These are phyloP conservation scores for Todus mexicanus DNA, from an alignment of 2,797 vertebrate genomes.

Conservation along the genomic window DNA sequence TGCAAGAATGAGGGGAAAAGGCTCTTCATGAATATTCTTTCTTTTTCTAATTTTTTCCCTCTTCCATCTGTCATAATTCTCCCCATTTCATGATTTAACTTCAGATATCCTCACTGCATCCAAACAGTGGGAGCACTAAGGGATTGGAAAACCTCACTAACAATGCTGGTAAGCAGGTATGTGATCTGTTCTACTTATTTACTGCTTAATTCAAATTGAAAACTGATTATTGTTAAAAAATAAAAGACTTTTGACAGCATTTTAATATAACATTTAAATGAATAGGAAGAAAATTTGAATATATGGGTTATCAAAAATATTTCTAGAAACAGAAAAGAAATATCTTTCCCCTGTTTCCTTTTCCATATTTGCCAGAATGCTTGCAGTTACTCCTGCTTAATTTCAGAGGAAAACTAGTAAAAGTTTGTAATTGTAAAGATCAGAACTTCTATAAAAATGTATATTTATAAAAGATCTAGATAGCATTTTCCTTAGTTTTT, in stretches of 20 bases:
- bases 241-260: not conserved
- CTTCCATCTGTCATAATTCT: not conserved
- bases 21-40: not conserved
- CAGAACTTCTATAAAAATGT: not conserved
- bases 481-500: not conserved
- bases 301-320: not conserved
- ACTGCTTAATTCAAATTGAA: not conserved
- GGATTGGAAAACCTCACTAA: not conserved
- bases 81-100: not conserved
- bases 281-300: not conserved
- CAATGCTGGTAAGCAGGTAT: not conserved
- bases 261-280: not conserved
- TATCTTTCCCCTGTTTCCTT: not conserved
- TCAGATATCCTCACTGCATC: not conserved
- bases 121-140: not conserved
- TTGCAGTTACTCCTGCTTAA: not conserved
- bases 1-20: not conserved
- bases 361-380: not conserved
- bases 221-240: not conserved
- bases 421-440: not conserved
- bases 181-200: not conserved
- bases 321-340: not conserved
- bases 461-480: not conserved
- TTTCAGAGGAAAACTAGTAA: not conserved
- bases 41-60: not conserved